phyloP scores from a whole-genome alignment of 1,140 invertebrate species.

The Alviniconcha marisindica region DNA sequence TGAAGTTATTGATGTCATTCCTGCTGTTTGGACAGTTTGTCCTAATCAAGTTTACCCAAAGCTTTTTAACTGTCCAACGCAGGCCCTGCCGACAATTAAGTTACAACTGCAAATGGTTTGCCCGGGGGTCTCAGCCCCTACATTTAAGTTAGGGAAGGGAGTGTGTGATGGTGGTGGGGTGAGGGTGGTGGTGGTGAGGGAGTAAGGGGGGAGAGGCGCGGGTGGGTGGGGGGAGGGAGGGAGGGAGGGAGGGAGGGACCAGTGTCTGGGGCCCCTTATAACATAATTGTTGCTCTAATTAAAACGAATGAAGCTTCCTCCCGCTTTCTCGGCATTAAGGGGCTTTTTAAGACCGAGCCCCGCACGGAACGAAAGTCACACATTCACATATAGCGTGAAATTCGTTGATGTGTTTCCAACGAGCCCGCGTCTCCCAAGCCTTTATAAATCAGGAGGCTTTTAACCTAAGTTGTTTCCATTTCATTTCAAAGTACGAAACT shows the following conservation, averaged over 20 bases:
- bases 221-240: too few species aligned
- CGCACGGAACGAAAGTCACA: neutral
- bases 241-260: neutral
- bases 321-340: slow-evolving; percentile 12
- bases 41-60: slow-evolving; percentile 29
- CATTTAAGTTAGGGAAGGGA: slow-evolving; percentile 22
- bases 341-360: neutral
- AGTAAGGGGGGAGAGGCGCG: too few species aligned
- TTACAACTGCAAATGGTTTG: slow-evolving; percentile 43
- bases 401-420: slow-evolving; percentile 4
- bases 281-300: slow-evolving; percentile 32
- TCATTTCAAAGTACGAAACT: slow-evolving; percentile 1
- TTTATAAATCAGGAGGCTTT: slow-evolving; percentile 13
- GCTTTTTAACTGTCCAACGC: slow-evolving; percentile 35
- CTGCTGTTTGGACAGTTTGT: slow-evolving; percentile 34
- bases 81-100: slow-evolving; percentile 14
- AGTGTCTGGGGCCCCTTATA: neutral
- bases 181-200: too few species aligned
- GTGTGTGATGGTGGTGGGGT: too few species aligned
- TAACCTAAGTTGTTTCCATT: slow-evolving; percentile 31
- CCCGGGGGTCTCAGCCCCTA: neutral
- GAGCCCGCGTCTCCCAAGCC: neutral
- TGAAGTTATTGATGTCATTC: slow-evolving; percentile 30
- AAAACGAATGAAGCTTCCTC: slow-evolving; percentile 37
- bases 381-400: slow-evolving; percentile 25